Evolutionary conservation across 2,797 vertebrate species (phyloP).

Genomic region (Jordanella pulchra): DNA sequence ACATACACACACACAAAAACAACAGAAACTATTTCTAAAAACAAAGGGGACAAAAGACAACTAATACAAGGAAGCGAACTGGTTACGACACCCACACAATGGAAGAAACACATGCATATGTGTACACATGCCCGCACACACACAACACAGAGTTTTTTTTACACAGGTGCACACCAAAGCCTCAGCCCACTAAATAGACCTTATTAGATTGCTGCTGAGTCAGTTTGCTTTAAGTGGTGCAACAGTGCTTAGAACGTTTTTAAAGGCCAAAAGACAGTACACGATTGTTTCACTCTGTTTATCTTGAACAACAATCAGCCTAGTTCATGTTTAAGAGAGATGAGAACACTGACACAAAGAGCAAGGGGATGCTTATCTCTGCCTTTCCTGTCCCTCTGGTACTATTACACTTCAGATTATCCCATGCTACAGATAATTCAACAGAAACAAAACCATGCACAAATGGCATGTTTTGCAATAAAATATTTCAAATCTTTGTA

Average conservation of each 20-base stretch:
- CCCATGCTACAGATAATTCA: not conserved
- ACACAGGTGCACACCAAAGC: constrained; percentile 23
- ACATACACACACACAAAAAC: not conserved
- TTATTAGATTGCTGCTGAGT: constrained; percentile 28
- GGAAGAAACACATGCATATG: not conserved
- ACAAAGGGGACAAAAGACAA: not conserved
- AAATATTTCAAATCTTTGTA: not conserved
- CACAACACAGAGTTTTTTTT: not conserved
- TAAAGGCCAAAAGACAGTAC: constrained; percentile 47
- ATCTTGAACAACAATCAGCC: constrained; percentile 37
- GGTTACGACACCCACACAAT: not conserved
- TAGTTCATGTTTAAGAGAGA: constrained; percentile 21
- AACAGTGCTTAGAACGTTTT: constrained; percentile 47
- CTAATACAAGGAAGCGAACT: not conserved
- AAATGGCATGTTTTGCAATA: not conserved
- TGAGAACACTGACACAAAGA: constrained; percentile 2
- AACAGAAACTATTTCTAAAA: constrained; percentile 13
- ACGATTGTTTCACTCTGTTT: constrained; percentile 17
- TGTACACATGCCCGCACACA: not conserved
- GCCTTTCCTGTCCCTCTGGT: constrained; percentile 17
- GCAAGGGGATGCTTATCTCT: constrained; percentile 13
- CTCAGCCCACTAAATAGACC: constrained; percentile 23
- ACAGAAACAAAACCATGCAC: not conserved
- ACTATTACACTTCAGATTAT: constrained; percentile 24
- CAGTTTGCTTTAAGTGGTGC: constrained; percentile 42